Evolutionary conservation across 2,797 vertebrate genomes (phyloP).

Genomic region (Poecilia picta): DNA sequence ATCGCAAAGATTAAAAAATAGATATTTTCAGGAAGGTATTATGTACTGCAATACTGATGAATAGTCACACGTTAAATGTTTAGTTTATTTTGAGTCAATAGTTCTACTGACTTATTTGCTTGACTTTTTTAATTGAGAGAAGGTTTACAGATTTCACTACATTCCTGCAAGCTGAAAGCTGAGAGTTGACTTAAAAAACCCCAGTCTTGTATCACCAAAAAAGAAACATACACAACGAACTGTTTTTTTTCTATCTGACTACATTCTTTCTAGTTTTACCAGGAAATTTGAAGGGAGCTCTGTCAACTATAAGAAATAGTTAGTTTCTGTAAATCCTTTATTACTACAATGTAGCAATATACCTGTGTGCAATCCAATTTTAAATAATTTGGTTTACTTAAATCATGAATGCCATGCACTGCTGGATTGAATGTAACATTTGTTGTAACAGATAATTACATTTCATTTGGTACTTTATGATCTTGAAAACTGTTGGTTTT

Average conservation of each 20-base stretch:
- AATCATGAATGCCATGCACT: not conserved
- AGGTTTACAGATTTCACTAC: constrained; percentile 62
- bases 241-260: constrained; percentile 32
- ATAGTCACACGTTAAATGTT: constrained; percentile 20
- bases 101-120: not conserved
- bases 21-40: not conserved
- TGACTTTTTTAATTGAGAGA: constrained; percentile 38
- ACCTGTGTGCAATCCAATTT: not conserved
- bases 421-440: not conserved
- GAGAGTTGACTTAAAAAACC: constrained; percentile 53
- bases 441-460: not conserved
- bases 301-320: not conserved
- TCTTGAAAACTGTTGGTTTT: not conserved
- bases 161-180: constrained; percentile 56
- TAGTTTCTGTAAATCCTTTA: not conserved
- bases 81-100: not conserved
- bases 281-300: constrained; percentile 10
- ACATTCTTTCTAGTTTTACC: constrained; percentile 44
- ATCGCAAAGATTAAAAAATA: not conserved
- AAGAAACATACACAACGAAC: constrained; percentile 21
- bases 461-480: not conserved
- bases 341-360: not conserved
- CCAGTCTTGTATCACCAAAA: constrained; percentile 50
- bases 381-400: no score
- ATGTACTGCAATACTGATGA: constrained; percentile 7